A percentile compares a stretch with the other conserved stretches of the same genome.
Evolutionary conservation across 2,113 vertebrate species (phyloP).

Genomic region (Rhinoptilus africanus): DNA sequence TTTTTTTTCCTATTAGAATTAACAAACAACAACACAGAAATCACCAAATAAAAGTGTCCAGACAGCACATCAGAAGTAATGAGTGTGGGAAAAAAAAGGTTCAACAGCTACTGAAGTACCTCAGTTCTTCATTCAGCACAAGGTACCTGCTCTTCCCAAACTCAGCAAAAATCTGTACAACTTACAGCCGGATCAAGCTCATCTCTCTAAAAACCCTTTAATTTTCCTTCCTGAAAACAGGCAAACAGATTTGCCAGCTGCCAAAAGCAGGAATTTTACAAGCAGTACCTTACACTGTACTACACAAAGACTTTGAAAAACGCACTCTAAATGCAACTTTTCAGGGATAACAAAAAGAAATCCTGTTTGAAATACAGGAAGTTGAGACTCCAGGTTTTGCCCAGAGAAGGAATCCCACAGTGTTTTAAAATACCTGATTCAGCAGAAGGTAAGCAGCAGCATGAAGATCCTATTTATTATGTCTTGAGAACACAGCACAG

Average conservation of each 20-base stretch:
- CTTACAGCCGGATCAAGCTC: background rate
- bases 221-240: background rate
- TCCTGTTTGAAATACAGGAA: conserved; percentile 40
- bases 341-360: background rate
- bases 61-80: background rate
- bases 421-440: conserved; percentile 54
- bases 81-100: background rate
- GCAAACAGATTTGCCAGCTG: background rate
- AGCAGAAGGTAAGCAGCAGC: conserved; percentile 50
- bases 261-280: background rate
- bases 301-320: background rate
- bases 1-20: background rate
- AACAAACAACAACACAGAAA: background rate
- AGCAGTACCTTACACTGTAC: background rate
- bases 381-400: conserved; percentile 31
- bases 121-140: background rate
- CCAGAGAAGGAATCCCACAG: background rate
- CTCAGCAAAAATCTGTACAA: background rate
- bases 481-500: conserved; percentile 47
- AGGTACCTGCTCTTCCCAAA: background rate
- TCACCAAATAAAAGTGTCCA: background rate
- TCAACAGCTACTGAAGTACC: background rate
- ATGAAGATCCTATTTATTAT: conserved; percentile 65
- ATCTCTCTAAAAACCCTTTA: background rate
- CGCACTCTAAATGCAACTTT: background rate